phyloP scores from a whole-genome alignment of 1,140 invertebrate species.

The Charaxes varanes region DNA sequence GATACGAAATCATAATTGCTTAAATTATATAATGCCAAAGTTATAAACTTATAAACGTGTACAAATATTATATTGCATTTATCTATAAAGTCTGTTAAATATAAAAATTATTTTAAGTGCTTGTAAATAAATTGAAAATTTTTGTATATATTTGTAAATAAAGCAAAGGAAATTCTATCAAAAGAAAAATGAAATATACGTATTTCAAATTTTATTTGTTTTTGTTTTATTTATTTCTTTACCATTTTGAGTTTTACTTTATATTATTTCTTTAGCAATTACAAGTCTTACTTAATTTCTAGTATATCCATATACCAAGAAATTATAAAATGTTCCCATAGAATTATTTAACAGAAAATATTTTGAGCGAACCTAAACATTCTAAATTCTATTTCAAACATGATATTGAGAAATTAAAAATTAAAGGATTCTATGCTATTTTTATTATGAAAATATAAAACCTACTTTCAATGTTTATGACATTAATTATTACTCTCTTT shows the following conservation, averaged over 20 bases:
- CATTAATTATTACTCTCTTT: no score
- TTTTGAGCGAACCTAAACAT: no score
- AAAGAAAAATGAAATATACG: conserved; percentile 56
- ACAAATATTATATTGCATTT: conserved; percentile 51
- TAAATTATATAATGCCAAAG: conserved; percentile 71
- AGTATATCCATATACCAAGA: neutral
- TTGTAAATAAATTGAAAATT: conserved; percentile 56
- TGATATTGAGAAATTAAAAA: no score
- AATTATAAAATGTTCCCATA: neutral
- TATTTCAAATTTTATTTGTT: conserved; percentile 58
- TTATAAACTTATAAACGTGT: conserved; percentile 63
- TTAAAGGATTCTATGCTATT: no score
- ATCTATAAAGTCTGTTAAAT: conserved; percentile 39
- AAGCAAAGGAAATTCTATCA: conserved; percentile 34
- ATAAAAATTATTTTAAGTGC: conserved; percentile 35
- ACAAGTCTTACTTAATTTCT: neutral
- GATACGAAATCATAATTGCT: conserved; percentile 19
- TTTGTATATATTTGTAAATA: conserved; percentile 60
- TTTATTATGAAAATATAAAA: no score
- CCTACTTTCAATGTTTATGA: no score
- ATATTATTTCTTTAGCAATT: conserved; percentile 1
- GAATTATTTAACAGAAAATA: no score
- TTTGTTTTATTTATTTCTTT: conserved; percentile 50
- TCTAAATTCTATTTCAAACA: no score
- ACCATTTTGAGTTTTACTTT: conserved; percentile 1